Base-by-base conservation (phyloP, 2,888 invertebrate genomes). In the Drosophila aldrichi region DNA sequence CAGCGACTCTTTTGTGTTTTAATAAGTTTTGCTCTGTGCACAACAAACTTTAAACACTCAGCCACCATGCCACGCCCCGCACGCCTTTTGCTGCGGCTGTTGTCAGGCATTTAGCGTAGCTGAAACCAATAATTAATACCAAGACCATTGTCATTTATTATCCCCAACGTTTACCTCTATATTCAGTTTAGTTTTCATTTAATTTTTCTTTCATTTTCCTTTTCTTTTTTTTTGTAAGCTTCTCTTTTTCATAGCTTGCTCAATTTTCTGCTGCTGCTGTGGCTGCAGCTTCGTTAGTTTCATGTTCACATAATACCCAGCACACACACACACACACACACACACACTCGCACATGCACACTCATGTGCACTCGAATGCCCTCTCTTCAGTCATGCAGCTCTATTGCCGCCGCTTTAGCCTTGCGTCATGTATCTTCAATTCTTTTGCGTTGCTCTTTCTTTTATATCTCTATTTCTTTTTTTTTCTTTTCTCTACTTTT, bases 121-220 rank as follows among this genome's bases (percentile, higher is more conserved):
- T 70, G 71, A 72, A 82, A 81, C 81, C 81, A 82, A 81, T 81
- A 81, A 82, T 81, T 81, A 81, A 81, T 81, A 81, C 81, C 77
- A 61, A 67, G 82, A 69, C 77, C 81, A 58, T 74, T 69, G 75
- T 80, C 81, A 71, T 82, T 82, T 82, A 82, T 81, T 81, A 82
- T 81, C 75, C 80, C 63, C 65, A 59, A 69, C 65, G 63, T 62
- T 67, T 61, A 58, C 40, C 70, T 64, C 36, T 46, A 48, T 54
- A 63, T 67, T 65, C 43, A 43, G 43, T 38, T 38, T 36, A 52
- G 52, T 6, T 52, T 1, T 29, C 16, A 9, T 16, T 46, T 40
- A 67, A 57, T 40, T 43, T 36, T 58, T 58, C 22, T 36, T 55
- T 58, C 22, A 12, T 32, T 46, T 25, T 67, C 55, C 41, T 29